Evolutionary conservation across 2,113 vertebrate genomes (phyloP), one percentile per base, ranked within the genome.

Genomic region (Dolichotis patagonum): DNA sequence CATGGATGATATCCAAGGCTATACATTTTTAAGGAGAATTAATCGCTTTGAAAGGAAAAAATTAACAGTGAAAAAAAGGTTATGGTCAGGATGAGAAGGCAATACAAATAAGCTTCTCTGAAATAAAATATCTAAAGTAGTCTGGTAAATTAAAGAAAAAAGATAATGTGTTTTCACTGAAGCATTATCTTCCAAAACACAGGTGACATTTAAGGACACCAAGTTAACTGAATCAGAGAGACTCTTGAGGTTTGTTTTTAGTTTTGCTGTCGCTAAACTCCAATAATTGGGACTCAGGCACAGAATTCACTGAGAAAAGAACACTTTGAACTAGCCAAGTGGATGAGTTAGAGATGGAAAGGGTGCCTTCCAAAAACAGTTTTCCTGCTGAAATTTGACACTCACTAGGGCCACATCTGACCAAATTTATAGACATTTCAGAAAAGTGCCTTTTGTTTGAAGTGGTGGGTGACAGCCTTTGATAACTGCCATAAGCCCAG

Each of bases 371-470:
- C n/a, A 10, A 52, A 85, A 58, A 49, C 19, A 58, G 35, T 73
- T 92, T 97, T 95, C 52, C 67, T 87, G 69, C 60, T 89, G 32
- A 93, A 95, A 92, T 26, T 81, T 54, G 32, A 52, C 62, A 65
- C 84, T 80, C 19, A 43, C 58, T 41, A 62, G 90, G 73, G 30
- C 80, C 41, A 84, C 28, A 43, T 73, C 77, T 32, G 52, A 52
- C 71, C 58, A 91, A 77, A 73, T 46, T 82, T 56, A 71, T 17
- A 95, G 83, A 89, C 9, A 91, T 63, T 84, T 85, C 75, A 88
- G 46, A 46, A 88, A 88, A 92, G 24, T 81, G 11, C 30, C 62
- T 95, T 91, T 91, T 86, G 8, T 56, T 38, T 65, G 67, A 89
- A 95, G 85, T 63, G 85, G 78, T 78, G 88, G 71, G 30, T 77